Percentiles rank a stretch among this genome's conserved stretches.
Evolutionary conservation across 2,888 invertebrate genomes (phyloP).

Genomic region (Seladonia tumulorum): DNA sequence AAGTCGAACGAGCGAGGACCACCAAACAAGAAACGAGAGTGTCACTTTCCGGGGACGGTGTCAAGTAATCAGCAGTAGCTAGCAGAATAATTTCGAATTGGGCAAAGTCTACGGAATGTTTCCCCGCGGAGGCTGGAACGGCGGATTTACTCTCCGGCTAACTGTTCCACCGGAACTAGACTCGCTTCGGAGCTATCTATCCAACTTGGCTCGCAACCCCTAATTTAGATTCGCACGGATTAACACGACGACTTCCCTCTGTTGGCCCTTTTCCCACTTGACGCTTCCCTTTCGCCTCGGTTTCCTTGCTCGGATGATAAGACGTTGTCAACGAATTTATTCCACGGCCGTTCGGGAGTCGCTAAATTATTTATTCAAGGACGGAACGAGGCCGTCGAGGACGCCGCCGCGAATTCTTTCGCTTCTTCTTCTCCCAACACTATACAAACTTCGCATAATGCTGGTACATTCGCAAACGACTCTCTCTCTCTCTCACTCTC

Average conservation of each 20-base stretch:
- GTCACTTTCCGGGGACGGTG: slow-evolving; percentile 18
- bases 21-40: neutral
- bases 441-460: neutral
- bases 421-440: neutral
- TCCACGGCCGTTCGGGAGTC: neutral
- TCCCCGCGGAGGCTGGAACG: slow-evolving; percentile 46
- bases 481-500: neutral
- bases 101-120: slow-evolving; percentile 49
- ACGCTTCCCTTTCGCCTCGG: neutral
- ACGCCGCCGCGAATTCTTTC: neutral
- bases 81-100: slow-evolving; percentile 53
- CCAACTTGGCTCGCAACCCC: slow-evolving; percentile 45
- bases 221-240: slow-evolving; percentile 57
- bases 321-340: slow-evolving; percentile 10
- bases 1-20: neutral
- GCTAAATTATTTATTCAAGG: slow-evolving; percentile 7
- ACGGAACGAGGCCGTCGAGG: neutral
- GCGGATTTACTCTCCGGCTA: slow-evolving; percentile 45
- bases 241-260: slow-evolving; percentile 27
- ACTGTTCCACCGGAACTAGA: slow-evolving; percentile 51
- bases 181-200: slow-evolving; percentile 41
- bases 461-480: neutral
- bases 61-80: slow-evolving; percentile 50
- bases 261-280: neutral
- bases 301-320: too few species aligned